These are phyloP conservation scores for Columba livia DNA, from an alignment of 2,113 vertebrate species.

Conservation along the genomic window DNA sequence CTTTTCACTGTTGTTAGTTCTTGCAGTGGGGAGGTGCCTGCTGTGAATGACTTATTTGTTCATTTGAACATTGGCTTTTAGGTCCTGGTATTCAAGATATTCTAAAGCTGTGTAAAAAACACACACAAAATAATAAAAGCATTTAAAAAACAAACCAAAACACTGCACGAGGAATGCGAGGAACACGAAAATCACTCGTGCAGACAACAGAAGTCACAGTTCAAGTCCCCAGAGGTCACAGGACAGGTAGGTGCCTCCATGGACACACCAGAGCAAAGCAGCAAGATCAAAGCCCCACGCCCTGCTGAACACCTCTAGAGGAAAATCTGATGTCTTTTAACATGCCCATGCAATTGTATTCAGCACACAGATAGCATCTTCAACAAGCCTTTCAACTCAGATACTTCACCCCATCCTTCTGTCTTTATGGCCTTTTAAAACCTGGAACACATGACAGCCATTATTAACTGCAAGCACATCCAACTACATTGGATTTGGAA, in stretches of 20 bases:
- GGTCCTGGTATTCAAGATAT: neutral
- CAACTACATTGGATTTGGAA: neutral
- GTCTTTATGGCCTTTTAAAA: conserved; percentile 45
- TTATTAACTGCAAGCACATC: neutral
- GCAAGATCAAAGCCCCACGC: neutral
- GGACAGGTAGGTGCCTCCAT: neutral
- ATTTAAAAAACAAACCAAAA: neutral
- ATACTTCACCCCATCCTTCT: neutral
- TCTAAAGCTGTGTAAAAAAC: neutral
- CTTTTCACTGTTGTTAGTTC: neutral
- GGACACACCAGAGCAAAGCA: neutral
- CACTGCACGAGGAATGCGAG: neutral
- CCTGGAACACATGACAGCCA: neutral
- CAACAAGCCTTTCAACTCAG: conserved; percentile 17
- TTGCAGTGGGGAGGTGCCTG: neutral
- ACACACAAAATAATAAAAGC: neutral
- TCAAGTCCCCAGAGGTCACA: neutral
- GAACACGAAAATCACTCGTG: neutral
- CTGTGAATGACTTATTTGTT: neutral
- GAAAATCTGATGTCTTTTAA: conserved; percentile 26
- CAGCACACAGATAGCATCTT: conserved; percentile 45
- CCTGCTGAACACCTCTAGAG: conserved; percentile 1
- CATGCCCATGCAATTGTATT: conserved; percentile 1
- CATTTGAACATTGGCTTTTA: neutral
- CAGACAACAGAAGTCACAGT: neutral